phyloP scores from a whole-genome alignment of 37 sponge, comb jelly and placozoan species.

The Chondrosia reniformis region DNA sequence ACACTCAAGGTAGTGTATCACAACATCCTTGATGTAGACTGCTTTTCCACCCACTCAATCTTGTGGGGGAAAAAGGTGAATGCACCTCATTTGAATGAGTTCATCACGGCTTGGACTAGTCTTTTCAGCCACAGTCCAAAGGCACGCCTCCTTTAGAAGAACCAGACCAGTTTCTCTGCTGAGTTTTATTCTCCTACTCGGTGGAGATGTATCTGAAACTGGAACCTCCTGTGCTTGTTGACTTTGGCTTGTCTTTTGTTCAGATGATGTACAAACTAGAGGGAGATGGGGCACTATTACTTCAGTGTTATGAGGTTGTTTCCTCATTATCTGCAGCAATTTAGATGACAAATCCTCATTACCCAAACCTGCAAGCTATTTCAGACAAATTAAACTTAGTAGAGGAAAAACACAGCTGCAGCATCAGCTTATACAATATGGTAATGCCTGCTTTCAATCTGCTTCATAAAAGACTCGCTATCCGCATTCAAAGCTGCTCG shows the following conservation, averaged over 20 bases:
- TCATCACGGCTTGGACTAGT: neutral
- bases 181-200: slow-evolving; percentile 1
- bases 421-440: slow-evolving; percentile 13
- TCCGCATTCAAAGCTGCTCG: neutral
- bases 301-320: slow-evolving; percentile 31
- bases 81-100: neutral
- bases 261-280: slow-evolving; percentile 39
- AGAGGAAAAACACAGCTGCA: neutral
- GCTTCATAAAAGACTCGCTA: neutral
- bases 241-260: slow-evolving; percentile 35
- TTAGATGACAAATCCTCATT: slow-evolving; percentile 6
- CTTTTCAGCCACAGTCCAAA: slow-evolving; percentile 12
- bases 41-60: neutral
- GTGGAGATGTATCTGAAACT: slow-evolving; percentile 21
- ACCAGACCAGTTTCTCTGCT: neutral
- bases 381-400: neutral
- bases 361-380: neutral
- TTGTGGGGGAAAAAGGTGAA: neutral
- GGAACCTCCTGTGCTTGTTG: slow-evolving; percentile 26
- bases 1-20: neutral
- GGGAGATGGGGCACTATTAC: slow-evolving; percentile 41
- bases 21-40: neutral
- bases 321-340: slow-evolving; percentile 15
- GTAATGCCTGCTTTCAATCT: neutral
- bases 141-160: neutral